These are phyloP conservation scores for Sciurus vulgaris DNA, from an alignment of 2,797 vertebrate genomes.

Conservation along the genomic window DNA sequence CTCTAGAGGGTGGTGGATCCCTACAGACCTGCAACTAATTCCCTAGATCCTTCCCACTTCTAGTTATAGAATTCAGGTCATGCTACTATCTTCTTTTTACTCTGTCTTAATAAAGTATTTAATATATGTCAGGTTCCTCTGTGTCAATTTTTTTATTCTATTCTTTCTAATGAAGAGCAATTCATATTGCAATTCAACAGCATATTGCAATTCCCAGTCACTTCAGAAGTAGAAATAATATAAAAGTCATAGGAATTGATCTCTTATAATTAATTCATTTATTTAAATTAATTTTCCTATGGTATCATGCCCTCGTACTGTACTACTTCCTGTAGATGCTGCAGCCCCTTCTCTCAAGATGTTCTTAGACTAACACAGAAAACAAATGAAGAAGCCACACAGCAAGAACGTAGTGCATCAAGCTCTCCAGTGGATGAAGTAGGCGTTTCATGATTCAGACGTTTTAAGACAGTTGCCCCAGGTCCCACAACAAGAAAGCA, in stretches of 20 bases:
- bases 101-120: background rate
- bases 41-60: background rate
- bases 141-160: background rate
- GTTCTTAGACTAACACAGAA: background rate
- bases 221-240: background rate
- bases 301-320: background rate
- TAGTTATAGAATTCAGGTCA: background rate
- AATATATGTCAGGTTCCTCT: background rate
- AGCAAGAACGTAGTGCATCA: background rate
- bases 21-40: conserved; percentile 11
- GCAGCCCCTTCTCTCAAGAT: background rate
- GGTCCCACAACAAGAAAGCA: background rate
- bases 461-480: background rate
- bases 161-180: background rate
- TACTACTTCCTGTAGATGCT: background rate
- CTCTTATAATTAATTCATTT: background rate
- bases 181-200: background rate
- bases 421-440: background rate
- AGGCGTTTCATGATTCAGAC: background rate
- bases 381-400: background rate
- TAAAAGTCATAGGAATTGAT: background rate
- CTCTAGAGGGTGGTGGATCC: background rate
- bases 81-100: background rate
- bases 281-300: background rate
- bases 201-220: background rate